Evolutionary conservation across 2,888 invertebrate genomes (phyloP), one percentile per base, ranked within the genome.

Genomic region (Metopia argyrocephala): DNA sequence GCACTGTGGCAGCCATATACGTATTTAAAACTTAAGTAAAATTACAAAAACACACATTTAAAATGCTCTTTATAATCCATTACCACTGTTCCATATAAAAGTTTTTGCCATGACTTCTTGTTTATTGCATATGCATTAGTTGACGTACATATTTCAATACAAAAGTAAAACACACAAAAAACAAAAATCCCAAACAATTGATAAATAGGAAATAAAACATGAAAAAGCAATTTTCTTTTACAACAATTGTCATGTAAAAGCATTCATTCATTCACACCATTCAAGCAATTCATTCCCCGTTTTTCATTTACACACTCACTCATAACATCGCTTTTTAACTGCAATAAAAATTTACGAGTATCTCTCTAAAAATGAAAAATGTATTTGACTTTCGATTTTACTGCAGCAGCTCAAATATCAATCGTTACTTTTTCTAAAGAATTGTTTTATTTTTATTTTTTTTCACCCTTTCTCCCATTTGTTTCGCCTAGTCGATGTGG

Each of bases 171-270:
- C 12, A 21, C 18, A 12, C 21, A 20, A 21, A 38, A 12, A 9
- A 27, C 0, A 54, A 27, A 6, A 73, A n/a, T 45, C 27, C 31
- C 64, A 70, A 64, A 28, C 65, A 27, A 56, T 56, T 23, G 45
- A 56, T 23, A 28, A n/a, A 38, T 38, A 38, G 12, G 38, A 38
- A 62, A 48, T 20, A 68, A 38, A 78, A 78, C 71, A 78, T 78
- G 27, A 70, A 70, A 81, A 65, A 78, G 65, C 78, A 74, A 78
- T 81, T 81, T 81, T 66, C 78, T 70, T 12, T 50, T 61, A 65
- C 68, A 73, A 56, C 74, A 78, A 70, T 81, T 81, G 81, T 75
- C 81, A 81, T 66, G 68, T 50, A 52, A 25, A n/a, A 38, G 69
- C 56, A 64, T 20, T 48, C 31, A 31, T 5, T 31, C 31, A 31